A percentile compares a stretch with the other conserved stretches of the same genome.
These are phyloP conservation scores for Latrodectus hesperus DNA, from an alignment of 2,888 invertebrate species.

Conservation along the genomic window DNA sequence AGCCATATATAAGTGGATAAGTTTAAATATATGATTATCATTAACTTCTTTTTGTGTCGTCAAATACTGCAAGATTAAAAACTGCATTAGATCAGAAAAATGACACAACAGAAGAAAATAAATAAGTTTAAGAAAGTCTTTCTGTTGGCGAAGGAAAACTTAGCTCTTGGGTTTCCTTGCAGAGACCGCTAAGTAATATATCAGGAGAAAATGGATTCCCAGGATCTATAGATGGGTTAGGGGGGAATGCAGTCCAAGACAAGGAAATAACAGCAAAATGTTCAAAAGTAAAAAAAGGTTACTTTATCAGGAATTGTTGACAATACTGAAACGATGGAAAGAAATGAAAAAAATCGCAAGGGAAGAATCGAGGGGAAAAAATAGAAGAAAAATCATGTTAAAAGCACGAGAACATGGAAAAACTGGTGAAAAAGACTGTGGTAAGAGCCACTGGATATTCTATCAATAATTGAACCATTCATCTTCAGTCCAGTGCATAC, in stretches of 20 bases:
- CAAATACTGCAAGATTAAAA: too few species aligned
- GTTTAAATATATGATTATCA: too few species aligned
- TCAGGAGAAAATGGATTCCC: slow-evolving; percentile 28
- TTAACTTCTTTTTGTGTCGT: too few species aligned
- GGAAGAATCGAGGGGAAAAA: slow-evolving; percentile 9
- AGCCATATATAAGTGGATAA: too few species aligned
- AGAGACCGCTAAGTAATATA: slow-evolving; percentile 27
- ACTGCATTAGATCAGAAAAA: background rate
- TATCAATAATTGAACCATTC: slow-evolving; percentile 66
- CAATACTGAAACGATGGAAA: slow-evolving; percentile 42
- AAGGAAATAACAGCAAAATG: slow-evolving; percentile 47
- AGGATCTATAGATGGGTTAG: slow-evolving; percentile 18
- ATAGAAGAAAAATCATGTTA: slow-evolving; percentile 58
- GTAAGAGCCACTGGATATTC: slow-evolving; percentile 64
- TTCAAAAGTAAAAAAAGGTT: slow-evolving; percentile 36
- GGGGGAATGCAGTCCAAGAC: slow-evolving; percentile 13
- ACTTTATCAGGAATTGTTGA: slow-evolving; percentile 57
- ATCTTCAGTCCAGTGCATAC: slow-evolving; percentile 65
- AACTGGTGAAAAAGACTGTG: slow-evolving; percentile 51
- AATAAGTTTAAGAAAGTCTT: background rate
- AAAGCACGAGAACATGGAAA: slow-evolving; percentile 62
- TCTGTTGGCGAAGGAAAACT: slow-evolving; percentile 11
- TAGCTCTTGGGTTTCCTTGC: slow-evolving; percentile 20
- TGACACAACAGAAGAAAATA: slow-evolving; percentile 6
- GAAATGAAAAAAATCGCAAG: slow-evolving; percentile 15